phyloP scores from a whole-genome alignment of 2,113 vertebrate genomes.

The Paramormyrops kingsleyae region DNA sequence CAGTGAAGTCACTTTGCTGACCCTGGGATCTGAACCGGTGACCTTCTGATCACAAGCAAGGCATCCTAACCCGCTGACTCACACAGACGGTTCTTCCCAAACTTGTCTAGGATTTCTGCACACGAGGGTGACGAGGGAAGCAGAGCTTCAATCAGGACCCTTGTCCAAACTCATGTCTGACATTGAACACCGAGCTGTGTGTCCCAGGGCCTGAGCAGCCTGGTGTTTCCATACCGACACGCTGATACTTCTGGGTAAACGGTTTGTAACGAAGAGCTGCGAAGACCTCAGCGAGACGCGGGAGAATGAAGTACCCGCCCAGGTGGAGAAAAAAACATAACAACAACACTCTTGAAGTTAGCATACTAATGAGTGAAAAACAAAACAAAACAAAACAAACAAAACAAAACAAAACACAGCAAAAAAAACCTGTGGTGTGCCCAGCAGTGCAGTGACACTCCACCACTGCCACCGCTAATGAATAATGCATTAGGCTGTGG shows the following conservation, averaged over 20 bases:
- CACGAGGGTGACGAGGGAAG: not conserved
- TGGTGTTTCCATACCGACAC: not conserved
- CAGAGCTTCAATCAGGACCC: not conserved
- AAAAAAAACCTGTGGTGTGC: not conserved
- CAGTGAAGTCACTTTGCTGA: not conserved
- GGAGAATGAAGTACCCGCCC: not conserved
- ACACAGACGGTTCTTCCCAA: not conserved
- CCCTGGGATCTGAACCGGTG: not conserved
- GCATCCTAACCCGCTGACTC: not conserved
- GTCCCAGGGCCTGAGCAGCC: not conserved
- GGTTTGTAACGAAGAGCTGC: not conserved
- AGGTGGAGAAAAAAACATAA: not conserved
- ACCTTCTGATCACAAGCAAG: not conserved
- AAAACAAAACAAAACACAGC: not conserved
- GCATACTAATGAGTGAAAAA: not conserved
- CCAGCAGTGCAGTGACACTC: not conserved
- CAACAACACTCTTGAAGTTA: not conserved
- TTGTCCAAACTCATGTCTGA: not conserved
- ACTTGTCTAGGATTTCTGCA: not conserved
- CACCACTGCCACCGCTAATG: slow-evolving; percentile 40
- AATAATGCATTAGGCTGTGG: slow-evolving; percentile 58
- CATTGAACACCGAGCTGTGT: not conserved
- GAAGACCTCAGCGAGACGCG: not conserved
- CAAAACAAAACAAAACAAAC: not conserved
- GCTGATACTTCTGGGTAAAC: not conserved